Evolutionary conservation across 2,113 vertebrate genomes (phyloP).

Genomic region (Channa argus): DNA sequence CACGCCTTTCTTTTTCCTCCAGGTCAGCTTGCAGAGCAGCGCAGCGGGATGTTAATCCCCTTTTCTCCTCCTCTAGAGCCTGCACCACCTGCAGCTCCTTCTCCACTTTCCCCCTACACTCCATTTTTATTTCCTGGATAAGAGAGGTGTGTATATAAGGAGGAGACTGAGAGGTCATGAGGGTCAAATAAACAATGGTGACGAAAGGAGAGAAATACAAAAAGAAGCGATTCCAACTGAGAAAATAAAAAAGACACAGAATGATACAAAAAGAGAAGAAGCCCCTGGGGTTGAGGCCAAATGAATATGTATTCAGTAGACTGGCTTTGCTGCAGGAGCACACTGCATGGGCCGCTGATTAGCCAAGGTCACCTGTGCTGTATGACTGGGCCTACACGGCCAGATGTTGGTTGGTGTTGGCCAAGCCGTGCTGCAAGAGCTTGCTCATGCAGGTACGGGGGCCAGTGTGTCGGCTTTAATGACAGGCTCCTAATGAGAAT

Average conservation of each 20-base stretch:
- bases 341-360: conserved; percentile 87
- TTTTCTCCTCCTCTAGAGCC: conserved; percentile 89
- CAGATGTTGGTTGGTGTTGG: conserved; percentile 81
- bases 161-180: conserved; percentile 51
- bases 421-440: conserved; percentile 73
- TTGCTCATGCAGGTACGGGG: conserved; percentile 89
- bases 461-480: conserved; percentile 90
- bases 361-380: conserved; percentile 93
- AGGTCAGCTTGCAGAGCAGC: conserved; percentile 91
- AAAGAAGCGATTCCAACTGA: conserved; percentile 62
- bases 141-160: conserved; percentile 40
- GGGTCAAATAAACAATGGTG: conserved; percentile 75
- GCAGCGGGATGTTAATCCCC: conserved; percentile 87
- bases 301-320: conserved; percentile 88
- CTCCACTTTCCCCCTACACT: conserved; percentile 86
- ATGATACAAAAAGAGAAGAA: conserved; percentile 64
- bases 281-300: conserved; percentile 76
- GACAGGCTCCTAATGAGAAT: conserved; percentile 95
- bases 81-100: conserved; percentile 88
- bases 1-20: conserved; percentile 90
- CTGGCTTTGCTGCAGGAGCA: conserved; percentile 83
- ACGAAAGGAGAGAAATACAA: conserved; percentile 80
- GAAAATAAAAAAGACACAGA: conserved; percentile 66
- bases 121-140: conserved; percentile 87
- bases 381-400: conserved; percentile 62